Evolutionary conservation across 2,113 vertebrate species (phyloP), one percentile per base, ranked within the genome.

Genomic region (Colossoma macropomum): DNA sequence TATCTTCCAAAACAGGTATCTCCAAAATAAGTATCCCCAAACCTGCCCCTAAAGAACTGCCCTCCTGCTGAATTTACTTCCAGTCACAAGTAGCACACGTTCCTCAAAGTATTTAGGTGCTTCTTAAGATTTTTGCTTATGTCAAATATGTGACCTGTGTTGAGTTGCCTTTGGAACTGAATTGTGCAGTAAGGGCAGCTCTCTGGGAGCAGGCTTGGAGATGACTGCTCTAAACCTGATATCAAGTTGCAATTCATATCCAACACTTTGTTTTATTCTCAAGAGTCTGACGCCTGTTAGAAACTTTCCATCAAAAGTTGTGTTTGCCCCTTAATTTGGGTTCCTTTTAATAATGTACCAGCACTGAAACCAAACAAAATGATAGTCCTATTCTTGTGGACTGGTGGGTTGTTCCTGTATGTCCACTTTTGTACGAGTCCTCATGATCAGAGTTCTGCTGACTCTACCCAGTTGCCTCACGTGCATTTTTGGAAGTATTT

Each of bases 401-500:
- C 38, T 11, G 21, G 13, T 45, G 38, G 11, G 15, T 15, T 71
- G 32, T 69, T 66, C 38, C 28, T 69, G 19, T 60, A 60, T 23
- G 34, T 32, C 56, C 69, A 45, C 8, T 41, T 11, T 68, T 71
- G 16, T 45, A 72, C 74, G n/a, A 66, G 32, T 70, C 56, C 41
- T 82, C 69, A 82, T 16, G 52, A 71, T 34, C 50, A 59, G 50
- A 28, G 54, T 60, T 77, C 65, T 30, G 45, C 50, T 77, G 28
- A 70, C 52, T 56, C 17, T 68, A 50, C 50, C 69, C 62, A 50
- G 28, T 82, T 65, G 70, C 69, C 28, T 85, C 59, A 52, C 79
- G 65, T 85, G 63, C 75, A 83, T 86, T 80, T 54, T 83, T 80
- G 63, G 54, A 82, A 83, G 80, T 83, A 79, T 86, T 82, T 82